Percentiles rank a stretch among this genome's conserved stretches.
Conservation (phyloP, 2,888 invertebrate genomes). For the Leptothorax acervorum region DNA sequence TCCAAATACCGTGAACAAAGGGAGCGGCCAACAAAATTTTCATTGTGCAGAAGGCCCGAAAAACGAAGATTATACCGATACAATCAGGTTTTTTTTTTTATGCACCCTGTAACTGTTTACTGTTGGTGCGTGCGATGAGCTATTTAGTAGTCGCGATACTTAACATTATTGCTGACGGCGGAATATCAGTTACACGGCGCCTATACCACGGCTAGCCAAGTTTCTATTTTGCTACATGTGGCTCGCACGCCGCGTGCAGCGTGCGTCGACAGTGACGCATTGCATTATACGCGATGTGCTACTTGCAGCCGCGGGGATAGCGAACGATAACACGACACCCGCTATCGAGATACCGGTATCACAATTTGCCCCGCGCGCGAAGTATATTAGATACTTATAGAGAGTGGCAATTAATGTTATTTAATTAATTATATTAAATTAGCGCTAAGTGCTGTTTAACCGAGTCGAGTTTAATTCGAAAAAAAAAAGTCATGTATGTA, state of each 20-base stretch:
- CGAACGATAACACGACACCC: slow-evolving; percentile 21
- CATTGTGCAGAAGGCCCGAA: not conserved
- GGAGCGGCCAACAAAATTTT: not conserved
- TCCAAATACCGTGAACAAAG: not conserved
- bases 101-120: not conserved
- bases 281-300: slow-evolving; percentile 46
- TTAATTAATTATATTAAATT: not conserved
- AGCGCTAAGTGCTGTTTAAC: not conserved
- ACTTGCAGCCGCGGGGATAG: slow-evolving; percentile 42
- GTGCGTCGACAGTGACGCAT: slow-evolving; percentile 52
- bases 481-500: not conserved
- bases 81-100: not conserved
- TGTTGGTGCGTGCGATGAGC: slow-evolving; percentile 8
- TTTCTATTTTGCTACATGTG: slow-evolving; percentile 71
- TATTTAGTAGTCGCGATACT: slow-evolving; percentile 46
- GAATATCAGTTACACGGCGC: slow-evolving; percentile 66
- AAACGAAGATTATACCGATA: not conserved
- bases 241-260: slow-evolving; percentile 62
- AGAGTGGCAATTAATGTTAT: not conserved
- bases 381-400: not conserved
- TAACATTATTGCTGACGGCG: slow-evolving; percentile 58
- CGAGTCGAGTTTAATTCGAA: not conserved
- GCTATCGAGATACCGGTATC: not conserved
- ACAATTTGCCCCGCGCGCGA: not conserved
- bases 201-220: slow-evolving; percentile 57